phyloP scores from a whole-genome alignment of 2,113 vertebrate genomes.

The Onychostoma macrolepis region DNA sequence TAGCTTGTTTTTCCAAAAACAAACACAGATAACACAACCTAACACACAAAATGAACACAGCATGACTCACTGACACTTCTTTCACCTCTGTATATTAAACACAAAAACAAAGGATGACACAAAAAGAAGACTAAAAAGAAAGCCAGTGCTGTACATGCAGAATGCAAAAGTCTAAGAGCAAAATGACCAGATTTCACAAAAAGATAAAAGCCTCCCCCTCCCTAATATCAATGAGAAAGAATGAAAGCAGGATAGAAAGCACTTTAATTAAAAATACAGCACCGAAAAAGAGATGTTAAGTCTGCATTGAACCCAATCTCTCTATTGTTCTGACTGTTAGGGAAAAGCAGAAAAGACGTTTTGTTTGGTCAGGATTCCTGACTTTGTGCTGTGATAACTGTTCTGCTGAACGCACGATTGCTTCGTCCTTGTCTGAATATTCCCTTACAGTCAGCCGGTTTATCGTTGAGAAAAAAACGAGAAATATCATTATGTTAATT shows the following conservation, averaged over 20 bases:
- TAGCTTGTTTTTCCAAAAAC: neutral
- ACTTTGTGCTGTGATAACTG: conserved; percentile 78
- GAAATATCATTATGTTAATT: conserved; percentile 79
- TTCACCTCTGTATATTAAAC: conserved; percentile 50
- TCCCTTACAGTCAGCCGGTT: conserved; percentile 66
- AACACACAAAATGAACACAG: conserved; percentile 47
- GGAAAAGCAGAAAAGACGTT: conserved; percentile 71
- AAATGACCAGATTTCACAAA: conserved; percentile 28
- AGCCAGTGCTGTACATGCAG: neutral
- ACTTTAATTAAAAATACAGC: conserved; percentile 75
- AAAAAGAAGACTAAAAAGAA: neutral
- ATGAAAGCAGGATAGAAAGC: conserved; percentile 62
- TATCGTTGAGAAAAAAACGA: conserved; percentile 67
- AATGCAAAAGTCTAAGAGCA: neutral
- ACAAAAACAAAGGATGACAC: neutral
- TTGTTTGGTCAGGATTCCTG: conserved; percentile 78
- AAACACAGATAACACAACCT: conserved; percentile 23
- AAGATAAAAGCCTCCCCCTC: conserved; percentile 54
- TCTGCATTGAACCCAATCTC: conserved; percentile 61
- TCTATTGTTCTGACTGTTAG: conserved; percentile 77
- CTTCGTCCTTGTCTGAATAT: conserved; percentile 68
- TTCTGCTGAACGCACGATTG: conserved; percentile 67
- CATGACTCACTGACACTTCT: conserved; percentile 47
- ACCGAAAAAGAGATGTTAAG: conserved; percentile 65
- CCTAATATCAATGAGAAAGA: conserved; percentile 15